Conservation (phyloP, 2,113 vertebrate genomes). For the Macroglossus sobrinus region DNA sequence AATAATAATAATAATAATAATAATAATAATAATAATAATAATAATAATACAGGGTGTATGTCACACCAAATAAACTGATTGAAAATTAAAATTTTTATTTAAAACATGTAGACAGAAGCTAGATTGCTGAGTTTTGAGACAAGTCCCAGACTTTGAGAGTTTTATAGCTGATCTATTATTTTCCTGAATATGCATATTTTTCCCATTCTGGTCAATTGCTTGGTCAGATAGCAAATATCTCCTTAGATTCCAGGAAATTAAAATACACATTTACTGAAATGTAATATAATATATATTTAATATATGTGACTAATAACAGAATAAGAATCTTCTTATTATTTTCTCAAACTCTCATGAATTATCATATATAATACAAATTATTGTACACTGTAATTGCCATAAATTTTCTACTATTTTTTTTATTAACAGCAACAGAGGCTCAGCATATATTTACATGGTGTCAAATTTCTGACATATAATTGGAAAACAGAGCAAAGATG, state of each 20-base stretch:
- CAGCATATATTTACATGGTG: constrained; percentile 24
- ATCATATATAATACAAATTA: constrained; percentile 42
- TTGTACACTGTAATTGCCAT: constrained; percentile 22
- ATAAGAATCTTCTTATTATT: constrained; percentile 20
- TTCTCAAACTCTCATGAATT: constrained; percentile 37
- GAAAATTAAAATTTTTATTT: background rate
- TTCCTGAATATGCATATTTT: background rate
- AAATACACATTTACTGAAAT: background rate
- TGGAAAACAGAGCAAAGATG: constrained; percentile 22
- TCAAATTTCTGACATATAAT: constrained; percentile 28
- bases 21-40: background rate
- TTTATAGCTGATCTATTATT: background rate
- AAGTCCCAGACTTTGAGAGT: background rate
- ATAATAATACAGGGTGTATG: background rate
- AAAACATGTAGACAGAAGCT: background rate
- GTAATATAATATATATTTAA: background rate
- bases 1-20: background rate
- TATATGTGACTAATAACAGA: background rate
- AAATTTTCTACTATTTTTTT: background rate
- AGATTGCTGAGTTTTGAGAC: background rate
- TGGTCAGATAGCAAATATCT: constrained; percentile 16
- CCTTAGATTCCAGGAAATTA: constrained; percentile 5
- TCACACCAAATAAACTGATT: background rate
- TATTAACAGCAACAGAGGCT: constrained; percentile 30
- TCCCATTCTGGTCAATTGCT: background rate